A percentile compares a stretch with the other conserved stretches of the same genome.
These are phyloP conservation scores for Plectrocnemia conspersa DNA, from an alignment of 1,140 invertebrate genomes.

Conservation along the genomic window DNA sequence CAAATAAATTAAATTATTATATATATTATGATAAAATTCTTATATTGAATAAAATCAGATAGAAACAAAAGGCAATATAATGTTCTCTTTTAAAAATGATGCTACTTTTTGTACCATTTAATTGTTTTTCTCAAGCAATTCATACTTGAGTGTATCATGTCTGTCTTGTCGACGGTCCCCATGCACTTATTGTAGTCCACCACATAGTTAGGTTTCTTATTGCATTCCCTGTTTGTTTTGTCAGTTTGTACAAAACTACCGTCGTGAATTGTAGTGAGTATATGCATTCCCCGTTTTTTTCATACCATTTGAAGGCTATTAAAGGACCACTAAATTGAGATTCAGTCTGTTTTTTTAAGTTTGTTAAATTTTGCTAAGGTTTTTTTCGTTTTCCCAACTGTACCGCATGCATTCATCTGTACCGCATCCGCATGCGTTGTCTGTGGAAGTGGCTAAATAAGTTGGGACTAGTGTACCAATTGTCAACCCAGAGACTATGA, in stretches of 20 bases:
- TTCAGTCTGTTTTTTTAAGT: background rate
- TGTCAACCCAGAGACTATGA: constrained; percentile 20
- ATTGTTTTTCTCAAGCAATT: constrained; percentile 33
- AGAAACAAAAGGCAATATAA: too few relatives aligned
- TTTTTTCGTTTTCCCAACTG: background rate
- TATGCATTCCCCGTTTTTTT: constrained; percentile 36
- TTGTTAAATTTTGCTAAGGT: background rate
- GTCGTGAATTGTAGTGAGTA: constrained; percentile 37
- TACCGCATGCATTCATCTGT: background rate
- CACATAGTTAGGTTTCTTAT: constrained; percentile 36
- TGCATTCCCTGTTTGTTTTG: constrained; percentile 31
- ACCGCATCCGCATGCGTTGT: constrained; percentile 33
- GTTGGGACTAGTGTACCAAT: constrained; percentile 24
- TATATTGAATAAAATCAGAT: too few relatives aligned
- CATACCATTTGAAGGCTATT: constrained; percentile 38
- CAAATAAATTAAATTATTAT: too few relatives aligned
- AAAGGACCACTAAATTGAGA: constrained; percentile 11
- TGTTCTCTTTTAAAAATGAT: too few relatives aligned
- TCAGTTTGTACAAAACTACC: constrained; percentile 20
- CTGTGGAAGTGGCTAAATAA: constrained; percentile 47
- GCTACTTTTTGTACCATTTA: constrained; percentile 40
- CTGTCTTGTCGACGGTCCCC: constrained; percentile 38
- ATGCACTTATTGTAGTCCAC: constrained; percentile 39
- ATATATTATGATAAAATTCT: too few relatives aligned
- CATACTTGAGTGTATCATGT: constrained; percentile 36